phyloP scores from a whole-genome alignment of 1,140 invertebrate species.

The Drosophila burlai region DNA sequence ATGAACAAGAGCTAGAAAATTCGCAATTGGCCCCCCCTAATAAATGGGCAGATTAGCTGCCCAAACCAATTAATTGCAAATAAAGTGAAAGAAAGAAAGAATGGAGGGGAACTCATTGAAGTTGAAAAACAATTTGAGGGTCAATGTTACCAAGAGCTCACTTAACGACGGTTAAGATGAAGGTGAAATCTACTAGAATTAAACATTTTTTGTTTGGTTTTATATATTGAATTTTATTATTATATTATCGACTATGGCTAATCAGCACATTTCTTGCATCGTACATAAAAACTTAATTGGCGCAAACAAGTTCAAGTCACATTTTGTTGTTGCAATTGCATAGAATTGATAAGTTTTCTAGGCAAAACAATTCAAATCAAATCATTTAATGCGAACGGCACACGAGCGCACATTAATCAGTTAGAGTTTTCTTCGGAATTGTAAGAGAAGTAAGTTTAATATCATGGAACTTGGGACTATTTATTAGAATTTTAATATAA shows the following conservation, averaged over 20 bases:
- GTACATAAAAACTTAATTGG: constrained; percentile 79
- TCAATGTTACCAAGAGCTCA: constrained; percentile 21
- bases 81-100: background rate
- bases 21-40: constrained; percentile 15
- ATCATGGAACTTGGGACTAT: background rate
- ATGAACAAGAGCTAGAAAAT: constrained; percentile 1
- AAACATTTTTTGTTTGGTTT: constrained; percentile 29
- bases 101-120: background rate
- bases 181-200: background rate
- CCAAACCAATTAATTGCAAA: constrained; percentile 14
- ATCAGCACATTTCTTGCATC: constrained; percentile 74
- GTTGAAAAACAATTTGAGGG: constrained; percentile 20
- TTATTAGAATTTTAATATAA: background rate
- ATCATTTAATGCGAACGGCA: constrained; percentile 29
- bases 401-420: background rate
- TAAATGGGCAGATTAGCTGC: constrained; percentile 28
- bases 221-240: constrained; percentile 56
- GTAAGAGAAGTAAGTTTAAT: background rate
- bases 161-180: constrained; percentile 2
- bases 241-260: constrained; percentile 81
- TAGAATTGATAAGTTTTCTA: constrained; percentile 68
- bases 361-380: constrained; percentile 40
- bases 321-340: constrained; percentile 54
- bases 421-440: constrained; percentile 6
- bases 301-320: constrained; percentile 75